Conservation (phyloP, 1,140 invertebrate species). For the Maniola jurtina region DNA sequence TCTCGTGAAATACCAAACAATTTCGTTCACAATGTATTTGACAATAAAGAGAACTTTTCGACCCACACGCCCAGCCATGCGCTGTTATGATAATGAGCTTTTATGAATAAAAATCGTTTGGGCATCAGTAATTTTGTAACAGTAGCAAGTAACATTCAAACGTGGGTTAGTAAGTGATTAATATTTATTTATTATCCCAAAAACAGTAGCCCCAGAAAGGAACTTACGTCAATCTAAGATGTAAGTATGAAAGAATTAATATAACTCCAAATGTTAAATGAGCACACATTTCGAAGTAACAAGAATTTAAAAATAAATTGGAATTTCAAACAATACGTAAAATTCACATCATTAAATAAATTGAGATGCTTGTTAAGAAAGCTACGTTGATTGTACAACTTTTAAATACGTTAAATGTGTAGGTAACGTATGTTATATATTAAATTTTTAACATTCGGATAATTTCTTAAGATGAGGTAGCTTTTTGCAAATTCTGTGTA, state of each 20-base stretch:
- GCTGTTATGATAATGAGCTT: conserved; percentile 58
- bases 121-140: conserved; percentile 54
- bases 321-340: conserved; percentile 1
- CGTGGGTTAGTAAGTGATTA: conserved; percentile 66
- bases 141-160: conserved; percentile 71
- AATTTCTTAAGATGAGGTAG: background rate
- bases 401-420: background rate
- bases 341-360: conserved; percentile 8
- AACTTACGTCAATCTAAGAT: conserved; percentile 37
- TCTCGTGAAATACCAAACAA: conserved; percentile 1
- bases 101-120: conserved; percentile 57
- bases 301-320: background rate
- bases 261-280: conserved; percentile 9
- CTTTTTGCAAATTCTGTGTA: too few species aligned
- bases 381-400: conserved; percentile 4
- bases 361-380: conserved; percentile 10
- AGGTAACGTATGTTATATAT: background rate
- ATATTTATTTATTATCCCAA: conserved; percentile 71
- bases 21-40: conserved; percentile 31
- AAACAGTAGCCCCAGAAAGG: conserved; percentile 38
- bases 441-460: background rate
- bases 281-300: background rate
- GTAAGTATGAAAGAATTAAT: conserved; percentile 39
- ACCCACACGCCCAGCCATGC: conserved; percentile 39
- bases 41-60: conserved; percentile 36